These are phyloP conservation scores for Phortica magna DNA, from an alignment of 2,888 invertebrate genomes.

Conservation along the genomic window DNA sequence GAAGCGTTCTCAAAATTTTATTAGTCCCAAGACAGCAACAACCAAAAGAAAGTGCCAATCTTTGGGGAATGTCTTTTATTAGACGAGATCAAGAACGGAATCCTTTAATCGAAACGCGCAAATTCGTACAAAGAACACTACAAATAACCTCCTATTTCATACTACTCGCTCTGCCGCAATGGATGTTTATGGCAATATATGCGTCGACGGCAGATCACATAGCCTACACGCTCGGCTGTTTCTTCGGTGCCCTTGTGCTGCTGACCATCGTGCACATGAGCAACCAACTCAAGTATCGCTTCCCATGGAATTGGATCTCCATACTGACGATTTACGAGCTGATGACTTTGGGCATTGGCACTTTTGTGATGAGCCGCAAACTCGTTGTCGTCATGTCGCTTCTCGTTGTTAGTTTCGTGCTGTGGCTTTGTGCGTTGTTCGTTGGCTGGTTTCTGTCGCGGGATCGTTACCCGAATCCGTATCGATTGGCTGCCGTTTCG, in stretches of 20 bases:
- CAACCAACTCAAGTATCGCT: slow-evolving; percentile 35
- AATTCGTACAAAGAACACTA: slow-evolving; percentile 36
- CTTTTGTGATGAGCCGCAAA: slow-evolving; percentile 41
- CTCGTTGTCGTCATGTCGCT: slow-evolving; percentile 22
- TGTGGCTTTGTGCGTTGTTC: slow-evolving; percentile 36
- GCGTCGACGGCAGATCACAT: slow-evolving; percentile 29
- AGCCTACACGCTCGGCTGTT: slow-evolving; percentile 36
- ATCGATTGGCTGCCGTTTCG: slow-evolving; percentile 28
- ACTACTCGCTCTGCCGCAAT: slow-evolving; percentile 49
- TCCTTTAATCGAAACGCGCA: background rate
- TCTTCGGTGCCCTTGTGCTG: slow-evolving; percentile 37
- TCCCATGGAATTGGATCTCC: slow-evolving; percentile 46
- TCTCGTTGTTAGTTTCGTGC: slow-evolving; percentile 18
- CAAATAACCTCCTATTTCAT: slow-evolving; percentile 5
- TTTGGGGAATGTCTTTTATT: slow-evolving; percentile 7
- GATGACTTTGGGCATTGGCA: slow-evolving; percentile 49
- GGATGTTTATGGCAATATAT: slow-evolving; percentile 49
- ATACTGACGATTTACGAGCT: slow-evolving; percentile 48
- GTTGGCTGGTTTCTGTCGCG: slow-evolving; percentile 11
- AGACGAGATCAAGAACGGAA: background rate
- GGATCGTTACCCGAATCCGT: slow-evolving; percentile 43
- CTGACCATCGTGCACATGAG: slow-evolving; percentile 44
- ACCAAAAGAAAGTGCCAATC: background rate
- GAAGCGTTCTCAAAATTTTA: slow-evolving; percentile 14
- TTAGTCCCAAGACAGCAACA: background rate